Evolutionary conservation across 2,888 invertebrate species (phyloP).

Genomic region (Platerodrilus igneus): DNA sequence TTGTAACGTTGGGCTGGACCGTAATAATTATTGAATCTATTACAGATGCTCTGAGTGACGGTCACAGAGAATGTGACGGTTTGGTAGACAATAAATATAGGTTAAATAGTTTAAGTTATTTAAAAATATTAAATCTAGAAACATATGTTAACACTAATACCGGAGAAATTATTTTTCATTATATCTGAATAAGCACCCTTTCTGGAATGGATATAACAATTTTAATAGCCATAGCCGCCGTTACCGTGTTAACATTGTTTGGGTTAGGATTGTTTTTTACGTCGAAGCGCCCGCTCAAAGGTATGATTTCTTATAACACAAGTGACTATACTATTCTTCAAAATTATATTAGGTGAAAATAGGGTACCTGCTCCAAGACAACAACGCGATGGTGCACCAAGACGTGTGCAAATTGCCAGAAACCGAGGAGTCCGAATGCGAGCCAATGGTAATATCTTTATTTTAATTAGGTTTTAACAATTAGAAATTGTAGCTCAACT

Average conservation of each 20-base stretch:
- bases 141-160: no score
- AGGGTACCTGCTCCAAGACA: constrained; percentile 37
- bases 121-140: no score
- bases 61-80: no score
- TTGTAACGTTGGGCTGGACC: no score
- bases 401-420: constrained; percentile 68
- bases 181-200: no score
- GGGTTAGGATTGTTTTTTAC: constrained; percentile 44
- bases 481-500: constrained; percentile 30
- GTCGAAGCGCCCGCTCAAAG: constrained; percentile 26
- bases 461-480: constrained; percentile 5
- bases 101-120: no score
- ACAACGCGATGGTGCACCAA: constrained; percentile 54
- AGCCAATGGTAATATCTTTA: constrained; percentile 49
- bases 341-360: constrained; percentile 24
- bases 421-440: constrained; percentile 66
- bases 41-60: no score
- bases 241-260: constrained; percentile 44
- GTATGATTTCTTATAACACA: constrained; percentile 11
- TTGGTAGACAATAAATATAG: no score
- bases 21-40: no score
- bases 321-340: no score
- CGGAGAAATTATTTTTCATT: no score
- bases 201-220: constrained; percentile 48
- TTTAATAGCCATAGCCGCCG: constrained; percentile 46